These are phyloP conservation scores for Tautogolabrus adspersus DNA, from an alignment of 2,113 vertebrate species.

Conservation along the genomic window DNA sequence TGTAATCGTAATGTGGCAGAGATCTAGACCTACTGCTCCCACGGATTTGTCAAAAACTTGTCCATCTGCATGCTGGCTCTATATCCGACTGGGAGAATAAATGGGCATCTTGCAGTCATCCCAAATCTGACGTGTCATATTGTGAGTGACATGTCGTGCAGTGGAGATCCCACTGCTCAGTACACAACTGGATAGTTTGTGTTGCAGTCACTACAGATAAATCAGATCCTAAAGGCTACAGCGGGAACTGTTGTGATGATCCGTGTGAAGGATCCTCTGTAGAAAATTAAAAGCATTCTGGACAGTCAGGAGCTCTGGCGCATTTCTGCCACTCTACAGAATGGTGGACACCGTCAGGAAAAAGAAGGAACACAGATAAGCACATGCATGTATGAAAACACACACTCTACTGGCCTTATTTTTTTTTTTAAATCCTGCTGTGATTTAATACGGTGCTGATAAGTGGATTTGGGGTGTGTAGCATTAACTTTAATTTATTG, in stretches of 20 bases:
- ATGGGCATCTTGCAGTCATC: slow-evolving; percentile 15
- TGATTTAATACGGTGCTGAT: neutral
- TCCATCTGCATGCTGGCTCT: neutral
- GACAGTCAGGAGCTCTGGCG: neutral
- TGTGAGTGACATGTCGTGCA: slow-evolving; percentile 29
- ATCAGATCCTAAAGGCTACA: slow-evolving; percentile 7
- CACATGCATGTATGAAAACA: neutral
- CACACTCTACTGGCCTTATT: neutral
- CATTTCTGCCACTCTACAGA: neutral
- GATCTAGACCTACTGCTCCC: neutral
- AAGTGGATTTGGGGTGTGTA: neutral
- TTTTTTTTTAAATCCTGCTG: neutral
- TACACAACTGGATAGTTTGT: slow-evolving; percentile 7
- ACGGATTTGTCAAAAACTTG: slow-evolving; percentile 5
- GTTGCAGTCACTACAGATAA: slow-evolving; percentile 37
- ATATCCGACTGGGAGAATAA: neutral
- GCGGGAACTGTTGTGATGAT: slow-evolving; percentile 8
- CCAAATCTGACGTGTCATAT: slow-evolving; percentile 24
- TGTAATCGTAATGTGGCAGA: neutral
- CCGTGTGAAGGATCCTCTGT: slow-evolving; percentile 3
- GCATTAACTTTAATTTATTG: neutral
- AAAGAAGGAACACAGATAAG: neutral
- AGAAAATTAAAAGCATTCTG: neutral
- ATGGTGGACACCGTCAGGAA: neutral
- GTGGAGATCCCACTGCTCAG: slow-evolving; percentile 14